Evolutionary conservation across 2,113 vertebrate genomes (phyloP).

Genomic region (Noctilio leporinus): DNA sequence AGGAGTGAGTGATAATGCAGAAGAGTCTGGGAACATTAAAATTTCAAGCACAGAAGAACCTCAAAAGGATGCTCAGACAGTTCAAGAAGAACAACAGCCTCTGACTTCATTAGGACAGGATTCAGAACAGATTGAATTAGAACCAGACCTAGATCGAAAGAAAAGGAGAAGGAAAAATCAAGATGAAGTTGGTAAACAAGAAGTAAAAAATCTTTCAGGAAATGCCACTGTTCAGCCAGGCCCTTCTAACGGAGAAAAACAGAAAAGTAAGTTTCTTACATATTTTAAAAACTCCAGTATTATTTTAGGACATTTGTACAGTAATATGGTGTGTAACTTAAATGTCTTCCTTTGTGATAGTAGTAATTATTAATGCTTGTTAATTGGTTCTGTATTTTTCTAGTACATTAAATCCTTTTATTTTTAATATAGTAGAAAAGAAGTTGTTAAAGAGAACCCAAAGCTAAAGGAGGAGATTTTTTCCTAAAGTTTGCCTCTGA

Average conservation of each 20-base stretch:
- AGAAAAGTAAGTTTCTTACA: conserved; percentile 71
- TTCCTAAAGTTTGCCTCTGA: background rate
- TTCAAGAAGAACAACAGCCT: conserved; percentile 85
- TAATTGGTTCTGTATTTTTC: background rate
- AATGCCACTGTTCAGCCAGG: conserved; percentile 19
- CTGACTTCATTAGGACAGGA: conserved; percentile 61
- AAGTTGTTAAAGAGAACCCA: background rate
- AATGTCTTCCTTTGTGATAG: background rate
- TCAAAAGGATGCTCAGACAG: conserved; percentile 67
- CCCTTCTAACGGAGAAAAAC: conserved; percentile 37
- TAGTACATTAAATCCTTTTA: background rate
- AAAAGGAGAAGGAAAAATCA: conserved; percentile 78
- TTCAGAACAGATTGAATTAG: conserved; percentile 58
- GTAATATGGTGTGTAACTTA: background rate
- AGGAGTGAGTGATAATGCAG: conserved; percentile 49
- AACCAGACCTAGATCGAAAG: conserved; percentile 71
- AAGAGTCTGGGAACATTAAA: conserved; percentile 49
- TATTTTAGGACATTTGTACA: background rate
- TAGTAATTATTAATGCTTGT: background rate
- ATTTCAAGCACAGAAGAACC: conserved; percentile 75
- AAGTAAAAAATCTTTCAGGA: conserved; percentile 49
- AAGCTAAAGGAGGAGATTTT: background rate
- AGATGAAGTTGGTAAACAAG: conserved; percentile 51
- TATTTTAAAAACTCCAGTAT: background rate
- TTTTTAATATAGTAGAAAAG: conserved; percentile 23